Evolutionary conservation across 1,140 invertebrate genomes (phyloP).

Genomic region (Cherax destructor): DNA sequence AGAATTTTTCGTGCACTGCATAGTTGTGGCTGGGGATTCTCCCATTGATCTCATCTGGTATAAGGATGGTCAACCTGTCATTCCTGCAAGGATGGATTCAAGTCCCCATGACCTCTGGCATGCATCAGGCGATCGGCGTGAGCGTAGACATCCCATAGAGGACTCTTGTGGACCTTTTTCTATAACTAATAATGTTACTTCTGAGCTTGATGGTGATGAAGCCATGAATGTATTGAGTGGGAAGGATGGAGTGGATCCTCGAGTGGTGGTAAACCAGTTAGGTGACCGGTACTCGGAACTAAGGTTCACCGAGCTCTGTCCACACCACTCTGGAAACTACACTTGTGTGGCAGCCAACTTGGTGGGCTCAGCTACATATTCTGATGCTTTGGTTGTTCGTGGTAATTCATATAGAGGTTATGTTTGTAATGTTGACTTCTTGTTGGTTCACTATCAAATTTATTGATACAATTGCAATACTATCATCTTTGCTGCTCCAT

Average conservation of each 20-base stretch:
- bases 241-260: constrained; percentile 51
- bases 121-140: constrained; percentile 6
- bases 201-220: constrained; percentile 23
- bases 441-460: constrained; percentile 21
- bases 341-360: constrained; percentile 76
- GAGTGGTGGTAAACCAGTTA: constrained; percentile 55
- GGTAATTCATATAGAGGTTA: constrained; percentile 42
- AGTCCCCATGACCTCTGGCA: constrained; percentile 35
- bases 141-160: constrained; percentile 31
- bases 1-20: constrained; percentile 63
- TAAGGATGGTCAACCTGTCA: constrained; percentile 57
- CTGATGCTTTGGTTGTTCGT: constrained; percentile 54
- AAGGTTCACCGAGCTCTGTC: constrained; percentile 62
- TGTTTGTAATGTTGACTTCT: constrained; percentile 4
- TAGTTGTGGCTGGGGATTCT: constrained; percentile 68
- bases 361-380: constrained; percentile 47
- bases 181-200: constrained; percentile 12
- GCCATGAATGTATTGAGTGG: constrained; percentile 2
- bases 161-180: constrained; percentile 41
- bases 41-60: constrained; percentile 70
- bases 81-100: constrained; percentile 52
- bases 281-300: constrained; percentile 68
- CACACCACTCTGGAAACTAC: constrained; percentile 75
- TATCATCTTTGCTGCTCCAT: constrained; percentile 19
- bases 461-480: constrained; percentile 23